Percentiles rank a stretch among this genome's conserved stretches.
These are phyloP conservation scores for Himalopsyche tibetana DNA, from an alignment of 2,888 invertebrate genomes.

Conservation along the genomic window DNA sequence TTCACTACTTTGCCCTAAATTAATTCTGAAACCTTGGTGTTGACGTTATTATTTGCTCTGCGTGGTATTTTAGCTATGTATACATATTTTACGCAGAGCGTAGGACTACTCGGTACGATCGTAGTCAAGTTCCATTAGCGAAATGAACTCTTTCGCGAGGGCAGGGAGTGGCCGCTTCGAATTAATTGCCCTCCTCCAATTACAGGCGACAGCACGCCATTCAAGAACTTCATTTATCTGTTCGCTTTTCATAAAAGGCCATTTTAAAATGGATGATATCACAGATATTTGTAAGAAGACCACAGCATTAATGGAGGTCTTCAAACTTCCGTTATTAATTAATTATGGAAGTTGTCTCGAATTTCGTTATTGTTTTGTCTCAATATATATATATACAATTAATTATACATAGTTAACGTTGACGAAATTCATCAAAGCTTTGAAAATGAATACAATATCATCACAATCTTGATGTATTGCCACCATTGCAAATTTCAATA, in stretches of 20 bases:
- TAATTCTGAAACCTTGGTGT: neutral
- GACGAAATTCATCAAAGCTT: too few relatives aligned
- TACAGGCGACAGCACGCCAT: slow-evolving; percentile 36
- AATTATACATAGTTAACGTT: too few relatives aligned
- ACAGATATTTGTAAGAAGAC: neutral
- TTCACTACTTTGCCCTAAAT: too few relatives aligned
- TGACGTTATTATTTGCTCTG: too few relatives aligned
- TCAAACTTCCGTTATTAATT: too few relatives aligned
- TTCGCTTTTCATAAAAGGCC: neutral
- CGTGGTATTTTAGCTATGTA: too few relatives aligned
- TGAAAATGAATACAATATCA: too few relatives aligned
- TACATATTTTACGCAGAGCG: neutral
- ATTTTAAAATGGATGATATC: slow-evolving; percentile 20
- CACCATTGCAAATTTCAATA: too few relatives aligned
- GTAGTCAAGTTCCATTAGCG: slow-evolving; percentile 34
- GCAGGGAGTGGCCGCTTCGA: slow-evolving; percentile 19
- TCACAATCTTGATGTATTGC: too few relatives aligned
- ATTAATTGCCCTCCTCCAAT: slow-evolving; percentile 35
- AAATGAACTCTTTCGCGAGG: slow-evolving; percentile 38
- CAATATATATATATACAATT: too few relatives aligned
- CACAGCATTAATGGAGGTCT: neutral
- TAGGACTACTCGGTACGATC: neutral
- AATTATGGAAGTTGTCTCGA: too few relatives aligned
- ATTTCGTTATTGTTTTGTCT: too few relatives aligned
- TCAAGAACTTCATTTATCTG: neutral